Conservation (phyloP, 2,888 invertebrate species). For the Ormia ochracea region DNA sequence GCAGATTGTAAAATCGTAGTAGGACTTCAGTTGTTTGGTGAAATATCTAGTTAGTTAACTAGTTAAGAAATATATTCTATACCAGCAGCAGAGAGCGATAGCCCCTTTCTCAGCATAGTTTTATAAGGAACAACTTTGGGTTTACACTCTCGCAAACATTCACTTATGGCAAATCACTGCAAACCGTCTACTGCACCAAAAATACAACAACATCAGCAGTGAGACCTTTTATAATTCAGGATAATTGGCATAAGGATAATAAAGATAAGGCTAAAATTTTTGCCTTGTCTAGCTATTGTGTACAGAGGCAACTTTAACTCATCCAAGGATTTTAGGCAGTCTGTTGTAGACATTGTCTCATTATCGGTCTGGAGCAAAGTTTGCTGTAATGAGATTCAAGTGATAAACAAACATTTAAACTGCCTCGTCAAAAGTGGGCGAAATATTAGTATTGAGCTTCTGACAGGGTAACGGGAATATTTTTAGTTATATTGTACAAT, state of each 20-base stretch:
- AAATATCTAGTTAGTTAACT: conserved; percentile 23
- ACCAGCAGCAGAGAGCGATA: too few relatives aligned
- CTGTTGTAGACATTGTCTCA: conserved; percentile 11
- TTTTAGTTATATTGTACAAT: too few relatives aligned
- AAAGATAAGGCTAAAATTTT: conserved; percentile 72
- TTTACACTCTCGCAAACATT: neutral
- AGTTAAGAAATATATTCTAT: too few relatives aligned
- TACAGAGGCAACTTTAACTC: conserved; percentile 12
- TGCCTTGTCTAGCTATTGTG: conserved; percentile 4
- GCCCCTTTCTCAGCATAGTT: too few relatives aligned
- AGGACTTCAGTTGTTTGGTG: neutral
- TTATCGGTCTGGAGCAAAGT: conserved; percentile 26
- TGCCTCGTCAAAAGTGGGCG: neutral
- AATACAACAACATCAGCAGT: conserved; percentile 3
- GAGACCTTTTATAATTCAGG: conserved; percentile 73
- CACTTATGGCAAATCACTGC: neutral
- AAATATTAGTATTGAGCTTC: neutral
- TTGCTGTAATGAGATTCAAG: conserved; percentile 39
- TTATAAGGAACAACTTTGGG: conserved; percentile 43
- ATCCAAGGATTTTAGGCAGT: conserved; percentile 19
- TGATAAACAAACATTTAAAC: conserved; percentile 35
- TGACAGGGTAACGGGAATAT: neutral
- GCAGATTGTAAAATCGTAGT: conserved; percentile 11
- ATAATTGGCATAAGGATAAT: conserved; percentile 75
- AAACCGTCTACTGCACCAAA: neutral